Base-by-base conservation (phyloP, 1,140 invertebrate genomes). In the Scylla paramamosain region DNA sequence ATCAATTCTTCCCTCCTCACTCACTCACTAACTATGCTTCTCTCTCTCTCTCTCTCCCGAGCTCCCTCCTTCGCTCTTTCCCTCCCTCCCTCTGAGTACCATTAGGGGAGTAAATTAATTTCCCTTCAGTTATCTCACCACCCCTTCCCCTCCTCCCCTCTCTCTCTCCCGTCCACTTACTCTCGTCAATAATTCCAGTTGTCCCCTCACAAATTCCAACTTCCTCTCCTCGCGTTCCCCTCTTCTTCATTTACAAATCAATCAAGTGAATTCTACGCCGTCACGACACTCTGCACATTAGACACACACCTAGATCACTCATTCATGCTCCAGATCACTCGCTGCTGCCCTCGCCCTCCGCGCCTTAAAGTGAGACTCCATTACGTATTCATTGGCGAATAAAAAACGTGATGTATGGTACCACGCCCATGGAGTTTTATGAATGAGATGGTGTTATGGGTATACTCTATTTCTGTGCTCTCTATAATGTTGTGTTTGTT, bases 81-180 rank as follows among this genome's bases (percentile, higher is more conserved):
- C n/a, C n/a, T n/a, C 20, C 67, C 25, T 20, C n/a, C 67, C 67
- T 77, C 67, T 77, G 12, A 7, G 67, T 77, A n/a, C 25, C 67
- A 77, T 77, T 77, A 77, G n/a, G 67, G 25, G 25, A n/a, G 67
- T 77, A 77, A 77, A 77, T 77, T 77, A 77, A 77, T 77, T n/a
- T 77, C 67, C 67, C 67, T n/a, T 77, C 67, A 77, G 67, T 77
- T 77, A 77, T 77, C 67, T n/a, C 67, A n/a, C 67, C n/a, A 77
- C 67, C 8, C 67, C 67, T n/a, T 77, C 67, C 67, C 67, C 16
- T 77, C n/a, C 67, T n/a, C 52, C 52, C 52, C 16, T 20, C 52
- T 4, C 52, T 4, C 16, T 4, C 67, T 77, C 67, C 67, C 67
- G 12, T 77, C 67, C 67, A 59, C 25, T n/a, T 77, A 25, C 67